A percentile compares a stretch with the other conserved stretches of the same genome.
phyloP scores from a whole-genome alignment of 2,113 vertebrate genomes.

The Pithys albifrons region DNA sequence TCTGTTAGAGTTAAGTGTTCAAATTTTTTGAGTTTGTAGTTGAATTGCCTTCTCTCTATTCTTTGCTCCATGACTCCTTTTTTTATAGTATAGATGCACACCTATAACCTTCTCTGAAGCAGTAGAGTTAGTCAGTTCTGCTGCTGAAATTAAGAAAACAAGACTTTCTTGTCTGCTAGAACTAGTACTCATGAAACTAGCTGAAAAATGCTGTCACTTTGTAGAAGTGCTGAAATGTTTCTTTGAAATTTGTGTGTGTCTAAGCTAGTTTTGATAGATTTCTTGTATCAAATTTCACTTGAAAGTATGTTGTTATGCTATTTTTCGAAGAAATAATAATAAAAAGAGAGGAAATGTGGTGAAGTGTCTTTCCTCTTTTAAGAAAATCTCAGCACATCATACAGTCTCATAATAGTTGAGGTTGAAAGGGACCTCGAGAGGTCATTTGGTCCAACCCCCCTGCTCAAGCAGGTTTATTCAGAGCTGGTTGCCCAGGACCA shows the following conservation, averaged over 20 bases:
- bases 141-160: background rate
- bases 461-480: background rate
- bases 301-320: conserved; percentile 19
- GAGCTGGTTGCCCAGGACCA: background rate
- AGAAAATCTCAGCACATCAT: background rate
- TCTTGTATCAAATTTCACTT: background rate
- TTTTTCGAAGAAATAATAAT: conserved; percentile 58
- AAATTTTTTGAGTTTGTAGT: background rate
- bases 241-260: background rate
- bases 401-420: background rate
- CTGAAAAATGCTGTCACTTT: background rate
- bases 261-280: conserved; percentile 33
- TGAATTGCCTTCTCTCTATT: background rate
- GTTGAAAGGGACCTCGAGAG: background rate
- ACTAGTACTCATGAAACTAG: background rate
- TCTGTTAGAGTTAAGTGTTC: background rate
- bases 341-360: background rate
- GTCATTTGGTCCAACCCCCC: background rate
- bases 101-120: background rate
- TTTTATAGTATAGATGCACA: background rate
- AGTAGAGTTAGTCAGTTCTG: background rate
- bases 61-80: background rate
- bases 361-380: conserved; percentile 14
- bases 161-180: background rate
- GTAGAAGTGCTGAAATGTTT: conserved; percentile 2